These are phyloP conservation scores for Momotus momota DNA, from an alignment of 2,797 vertebrate genomes.

Conservation along the genomic window DNA sequence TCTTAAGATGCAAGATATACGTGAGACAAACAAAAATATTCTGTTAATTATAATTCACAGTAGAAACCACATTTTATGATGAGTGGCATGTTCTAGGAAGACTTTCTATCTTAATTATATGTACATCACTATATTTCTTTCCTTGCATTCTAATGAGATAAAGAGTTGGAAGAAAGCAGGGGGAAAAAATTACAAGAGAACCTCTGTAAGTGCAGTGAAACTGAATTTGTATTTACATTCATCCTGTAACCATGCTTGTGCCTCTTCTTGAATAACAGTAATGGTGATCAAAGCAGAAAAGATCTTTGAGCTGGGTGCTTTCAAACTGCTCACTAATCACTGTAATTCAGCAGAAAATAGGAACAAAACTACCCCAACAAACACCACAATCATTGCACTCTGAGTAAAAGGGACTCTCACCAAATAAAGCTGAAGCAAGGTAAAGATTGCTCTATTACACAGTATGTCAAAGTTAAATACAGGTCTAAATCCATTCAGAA, in stretches of 20 bases:
- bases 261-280: constrained; percentile 23
- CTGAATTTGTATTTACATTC: constrained; percentile 34
- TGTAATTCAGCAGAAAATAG: constrained; percentile 66
- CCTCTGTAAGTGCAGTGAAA: background rate
- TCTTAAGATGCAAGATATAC: background rate
- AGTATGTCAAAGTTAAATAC: constrained; percentile 45
- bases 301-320: constrained; percentile 40
- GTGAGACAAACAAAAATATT: background rate
- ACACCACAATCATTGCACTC: constrained; percentile 35
- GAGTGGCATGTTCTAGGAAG: background rate
- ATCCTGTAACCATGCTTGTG: background rate
- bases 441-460: constrained; percentile 23
- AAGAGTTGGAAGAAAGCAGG: background rate
- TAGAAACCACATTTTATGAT: background rate
- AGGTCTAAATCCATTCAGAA: constrained; percentile 29
- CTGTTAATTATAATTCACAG: background rate
- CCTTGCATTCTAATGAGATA: constrained; percentile 10
- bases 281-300: constrained; percentile 56
- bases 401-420: constrained; percentile 30
- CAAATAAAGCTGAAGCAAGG: constrained; percentile 28
- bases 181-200: background rate
- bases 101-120: constrained; percentile 4
- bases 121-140: background rate
- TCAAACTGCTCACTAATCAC: constrained; percentile 54
- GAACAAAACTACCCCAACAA: constrained; percentile 38